A percentile compares a stretch with the other conserved stretches of the same genome.
These are phyloP conservation scores for Percopsis omiscomaycus DNA, from an alignment of 2,797 vertebrate species.

Conservation along the genomic window DNA sequence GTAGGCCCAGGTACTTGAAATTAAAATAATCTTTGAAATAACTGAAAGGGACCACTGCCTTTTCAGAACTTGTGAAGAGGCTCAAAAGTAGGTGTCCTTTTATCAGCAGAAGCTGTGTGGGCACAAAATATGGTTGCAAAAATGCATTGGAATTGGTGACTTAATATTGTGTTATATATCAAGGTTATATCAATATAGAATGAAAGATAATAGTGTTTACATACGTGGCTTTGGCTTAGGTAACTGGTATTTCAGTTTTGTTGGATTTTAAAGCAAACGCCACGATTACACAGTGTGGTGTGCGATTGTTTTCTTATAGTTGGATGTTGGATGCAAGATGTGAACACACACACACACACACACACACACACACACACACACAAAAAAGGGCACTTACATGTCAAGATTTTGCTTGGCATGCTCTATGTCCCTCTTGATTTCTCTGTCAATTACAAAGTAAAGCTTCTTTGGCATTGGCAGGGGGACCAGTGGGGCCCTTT, in stretches of 20 bases:
- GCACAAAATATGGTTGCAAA: too few relatives aligned
- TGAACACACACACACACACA: neutral
- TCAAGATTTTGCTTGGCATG: constrained; percentile 85
- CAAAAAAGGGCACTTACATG: constrained; percentile 70
- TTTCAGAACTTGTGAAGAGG: too few relatives aligned
- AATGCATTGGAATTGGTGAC: too few relatives aligned
- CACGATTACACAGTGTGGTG: neutral
- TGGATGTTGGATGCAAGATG: neutral
- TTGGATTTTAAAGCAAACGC: constrained; percentile 36
- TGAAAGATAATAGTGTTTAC: constrained; percentile 42
- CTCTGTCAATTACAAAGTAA: constrained; percentile 83
- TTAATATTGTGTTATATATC: neutral
- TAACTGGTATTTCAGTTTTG: constrained; percentile 7
- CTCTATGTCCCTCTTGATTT: constrained; percentile 84
- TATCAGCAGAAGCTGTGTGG: too few relatives aligned
- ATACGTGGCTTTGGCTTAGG: constrained; percentile 1
- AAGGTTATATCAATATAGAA: constrained; percentile 41
- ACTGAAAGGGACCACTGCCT: too few relatives aligned
- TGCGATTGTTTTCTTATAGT: constrained; percentile 20
- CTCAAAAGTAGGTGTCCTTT: too few relatives aligned
- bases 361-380: neutral
- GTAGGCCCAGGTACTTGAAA: too few relatives aligned
- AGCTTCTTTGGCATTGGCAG: constrained; percentile 84
- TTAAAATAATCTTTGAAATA: too few relatives aligned
- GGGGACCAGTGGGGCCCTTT: constrained; percentile 76